Conservation (phyloP, 2,888 invertebrate genomes). For the Drosophila infuscata region DNA sequence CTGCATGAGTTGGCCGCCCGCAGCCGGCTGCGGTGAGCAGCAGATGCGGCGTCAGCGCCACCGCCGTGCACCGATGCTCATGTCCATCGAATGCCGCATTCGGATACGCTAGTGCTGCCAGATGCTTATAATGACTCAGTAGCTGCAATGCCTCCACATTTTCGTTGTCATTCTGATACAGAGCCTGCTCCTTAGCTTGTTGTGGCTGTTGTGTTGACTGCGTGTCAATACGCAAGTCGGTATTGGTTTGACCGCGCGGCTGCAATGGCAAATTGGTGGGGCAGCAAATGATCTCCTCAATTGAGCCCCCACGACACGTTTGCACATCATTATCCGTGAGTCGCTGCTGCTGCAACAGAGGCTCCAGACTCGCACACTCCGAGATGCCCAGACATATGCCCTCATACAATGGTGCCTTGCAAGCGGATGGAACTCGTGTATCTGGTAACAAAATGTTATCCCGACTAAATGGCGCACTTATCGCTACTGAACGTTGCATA, state of each 20-base stretch:
- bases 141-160: conserved; percentile 25
- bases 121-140: conserved; percentile 50
- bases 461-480: background rate
- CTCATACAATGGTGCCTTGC: conserved; percentile 62
- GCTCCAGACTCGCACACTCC: conserved; percentile 43
- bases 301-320: conserved; percentile 50
- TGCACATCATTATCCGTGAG: conserved; percentile 51
- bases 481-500: conserved; percentile 15
- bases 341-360: conserved; percentile 49
- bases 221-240: conserved; percentile 1
- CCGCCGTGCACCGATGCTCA: conserved; percentile 59
- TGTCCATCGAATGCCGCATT: conserved; percentile 66
- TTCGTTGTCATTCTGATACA: conserved; percentile 7
- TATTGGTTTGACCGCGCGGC: conserved; percentile 41
- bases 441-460: conserved; percentile 10
- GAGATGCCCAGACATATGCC: conserved; percentile 54
- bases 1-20: conserved; percentile 58
- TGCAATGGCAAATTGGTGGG: conserved; percentile 54
- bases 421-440: conserved; percentile 16
- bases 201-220: background rate
- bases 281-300: conserved; percentile 71
- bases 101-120: conserved; percentile 63
- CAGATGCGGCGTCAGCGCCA: conserved; percentile 46
- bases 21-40: conserved; percentile 60
- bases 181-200: background rate